Evolutionary conservation across 1,140 invertebrate species (phyloP).

Genomic region (Ostrea denselamellosa): DNA sequence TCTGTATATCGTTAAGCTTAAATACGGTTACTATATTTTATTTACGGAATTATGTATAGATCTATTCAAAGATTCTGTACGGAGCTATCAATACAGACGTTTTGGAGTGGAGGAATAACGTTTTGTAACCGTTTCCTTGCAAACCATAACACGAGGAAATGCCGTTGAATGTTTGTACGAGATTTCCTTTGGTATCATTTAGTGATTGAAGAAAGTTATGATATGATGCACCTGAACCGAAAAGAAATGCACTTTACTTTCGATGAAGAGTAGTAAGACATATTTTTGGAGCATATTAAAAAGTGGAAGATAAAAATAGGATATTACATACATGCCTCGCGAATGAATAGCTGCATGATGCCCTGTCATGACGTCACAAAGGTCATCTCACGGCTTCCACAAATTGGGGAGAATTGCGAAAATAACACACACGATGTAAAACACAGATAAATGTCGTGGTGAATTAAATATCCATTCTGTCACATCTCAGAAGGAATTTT

Average conservation of each 20-base stretch:
- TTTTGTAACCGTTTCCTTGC: not conserved
- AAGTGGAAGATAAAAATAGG: not conserved
- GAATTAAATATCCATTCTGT: not conserved
- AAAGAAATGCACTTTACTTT: not conserved
- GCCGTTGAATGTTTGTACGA: constrained; percentile 9
- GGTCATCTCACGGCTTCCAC: constrained; percentile 5
- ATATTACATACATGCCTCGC: constrained; percentile 32
- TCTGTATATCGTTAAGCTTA: not conserved
- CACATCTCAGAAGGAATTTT: constrained; percentile 9
- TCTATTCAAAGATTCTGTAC: not conserved
- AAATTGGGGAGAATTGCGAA: not conserved
- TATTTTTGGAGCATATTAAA: not conserved
- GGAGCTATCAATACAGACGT: not conserved
- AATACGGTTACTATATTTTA: not conserved
- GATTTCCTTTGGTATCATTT: not conserved
- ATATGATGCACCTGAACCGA: not conserved
- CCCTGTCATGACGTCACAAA: constrained; percentile 31
- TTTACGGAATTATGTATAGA: not conserved
- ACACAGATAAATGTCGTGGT: not conserved
- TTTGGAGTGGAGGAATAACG: not conserved
- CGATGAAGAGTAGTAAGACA: not conserved
- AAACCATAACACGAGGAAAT: not conserved
- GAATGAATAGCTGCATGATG: constrained; percentile 37
- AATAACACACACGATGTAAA: not conserved
- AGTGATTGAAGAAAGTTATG: constrained; percentile 6